Percentiles rank a stretch among this genome's conserved stretches.
Conservation (phyloP, 2,797 vertebrate genomes). For the Sebastes steindachneri region DNA sequence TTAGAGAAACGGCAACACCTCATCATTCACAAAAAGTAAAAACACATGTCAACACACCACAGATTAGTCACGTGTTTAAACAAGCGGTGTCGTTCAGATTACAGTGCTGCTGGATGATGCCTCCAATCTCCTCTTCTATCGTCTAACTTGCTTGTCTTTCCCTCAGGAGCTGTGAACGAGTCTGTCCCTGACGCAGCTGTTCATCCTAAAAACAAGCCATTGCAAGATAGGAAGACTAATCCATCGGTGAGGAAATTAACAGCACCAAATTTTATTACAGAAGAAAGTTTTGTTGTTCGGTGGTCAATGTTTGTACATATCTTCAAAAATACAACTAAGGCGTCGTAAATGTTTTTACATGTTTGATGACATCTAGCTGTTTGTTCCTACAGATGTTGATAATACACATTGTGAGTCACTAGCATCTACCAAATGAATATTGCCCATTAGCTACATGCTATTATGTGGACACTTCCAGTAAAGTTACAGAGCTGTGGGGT, state of each 20-base stretch:
- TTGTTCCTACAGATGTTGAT: not conserved
- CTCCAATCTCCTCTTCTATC: not conserved
- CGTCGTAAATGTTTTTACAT: not conserved
- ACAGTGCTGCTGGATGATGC: not conserved
- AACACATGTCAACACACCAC: not conserved
- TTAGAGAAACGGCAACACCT: not conserved
- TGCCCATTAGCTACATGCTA: not conserved
- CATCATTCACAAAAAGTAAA: not conserved
- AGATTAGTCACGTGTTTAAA: not conserved
- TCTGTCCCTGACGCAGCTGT: conserved; percentile 24
- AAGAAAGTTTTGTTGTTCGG: not conserved
- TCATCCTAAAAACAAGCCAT: conserved; percentile 5
- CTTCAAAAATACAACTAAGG: not conserved
- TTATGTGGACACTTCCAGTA: not conserved
- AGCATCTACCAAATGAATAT: not conserved
- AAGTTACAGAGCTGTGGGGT: not conserved
- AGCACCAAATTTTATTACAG: not conserved
- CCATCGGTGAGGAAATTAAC: conserved; percentile 53
- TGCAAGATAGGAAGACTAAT: conserved; percentile 4
- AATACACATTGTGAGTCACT: not conserved
- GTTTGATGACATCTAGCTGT: not conserved
- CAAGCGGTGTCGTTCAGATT: not conserved
- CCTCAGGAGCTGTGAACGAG: conserved; percentile 38
- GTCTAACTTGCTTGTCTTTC: not conserved
- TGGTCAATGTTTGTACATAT: not conserved